A percentile compares a stretch with the other conserved stretches of the same genome.
These are phyloP conservation scores for Halichoeres trimaculatus DNA, from an alignment of 2,113 vertebrate genomes.

Conservation along the genomic window DNA sequence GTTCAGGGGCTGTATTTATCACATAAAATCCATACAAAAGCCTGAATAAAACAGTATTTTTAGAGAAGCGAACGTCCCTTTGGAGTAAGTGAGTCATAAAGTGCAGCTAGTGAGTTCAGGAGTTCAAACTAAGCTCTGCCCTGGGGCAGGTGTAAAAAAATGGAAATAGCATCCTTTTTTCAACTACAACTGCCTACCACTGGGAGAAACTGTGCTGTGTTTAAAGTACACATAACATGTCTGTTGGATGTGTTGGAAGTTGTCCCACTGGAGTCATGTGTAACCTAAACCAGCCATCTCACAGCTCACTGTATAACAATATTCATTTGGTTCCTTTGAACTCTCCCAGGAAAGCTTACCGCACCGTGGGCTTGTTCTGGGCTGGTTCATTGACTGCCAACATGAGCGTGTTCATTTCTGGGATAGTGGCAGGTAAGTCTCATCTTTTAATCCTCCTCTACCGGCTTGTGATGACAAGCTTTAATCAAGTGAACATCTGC, in stretches of 20 bases:
- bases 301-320: too few relatives aligned
- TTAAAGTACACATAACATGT: not conserved
- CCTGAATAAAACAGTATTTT: slow-evolving; percentile 15
- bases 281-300: not conserved
- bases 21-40: slow-evolving; percentile 2
- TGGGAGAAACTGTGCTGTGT: slow-evolving; percentile 11
- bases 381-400: slow-evolving; percentile 90
- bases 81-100: slow-evolving; percentile 33
- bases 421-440: slow-evolving; percentile 88
- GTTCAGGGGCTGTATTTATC: slow-evolving; percentile 10
- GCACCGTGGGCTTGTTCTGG: slow-evolving; percentile 91
- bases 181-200: slow-evolving; percentile 15
- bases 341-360: slow-evolving; percentile 85
- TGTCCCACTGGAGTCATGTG: not conserved
- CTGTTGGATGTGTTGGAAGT: slow-evolving; percentile 7
- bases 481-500: slow-evolving; percentile 74
- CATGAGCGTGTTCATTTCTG: slow-evolving; percentile 87
- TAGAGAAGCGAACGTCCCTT: slow-evolving; percentile 5
- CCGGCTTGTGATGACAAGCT: slow-evolving; percentile 40
- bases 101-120: slow-evolving; percentile 42
- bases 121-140: slow-evolving; percentile 43
- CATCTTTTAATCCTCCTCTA: slow-evolving; percentile 23
- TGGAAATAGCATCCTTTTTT: slow-evolving; percentile 37
- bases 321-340: not conserved
- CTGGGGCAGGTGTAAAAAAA: not conserved